A percentile compares a stretch with the other conserved stretches of the same genome.
Evolutionary conservation across 1,140 invertebrate species (phyloP).

Genomic region (Drosophila lacertosa): DNA sequence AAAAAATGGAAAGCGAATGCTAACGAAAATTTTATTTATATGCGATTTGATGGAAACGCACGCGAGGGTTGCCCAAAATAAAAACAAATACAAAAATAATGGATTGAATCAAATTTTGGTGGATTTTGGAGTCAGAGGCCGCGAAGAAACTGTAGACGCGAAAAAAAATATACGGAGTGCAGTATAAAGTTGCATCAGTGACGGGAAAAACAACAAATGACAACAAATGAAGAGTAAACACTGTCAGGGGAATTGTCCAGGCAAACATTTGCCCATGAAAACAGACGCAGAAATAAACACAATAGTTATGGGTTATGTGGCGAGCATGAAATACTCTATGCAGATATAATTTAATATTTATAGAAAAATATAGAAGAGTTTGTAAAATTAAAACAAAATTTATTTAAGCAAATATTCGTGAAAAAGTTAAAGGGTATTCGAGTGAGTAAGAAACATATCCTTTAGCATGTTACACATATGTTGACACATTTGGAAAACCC

Average conservation of each 20-base stretch:
- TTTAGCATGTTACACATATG: not conserved
- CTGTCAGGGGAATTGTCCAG: slow-evolving; percentile 10
- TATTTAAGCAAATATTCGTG: too few species aligned
- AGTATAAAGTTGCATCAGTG: slow-evolving; percentile 44
- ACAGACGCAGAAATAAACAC: not conserved
- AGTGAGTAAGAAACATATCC: too few species aligned
- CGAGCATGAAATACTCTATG: not conserved
- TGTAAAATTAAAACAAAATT: too few species aligned
- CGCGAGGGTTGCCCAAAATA: slow-evolving; percentile 20
- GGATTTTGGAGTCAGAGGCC: slow-evolving; percentile 36
- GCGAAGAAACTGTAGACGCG: slow-evolving; percentile 21
- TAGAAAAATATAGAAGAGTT: too few species aligned
- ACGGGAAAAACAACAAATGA: slow-evolving; percentile 67
- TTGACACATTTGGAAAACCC: not conserved
- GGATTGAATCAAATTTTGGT: slow-evolving; percentile 73
- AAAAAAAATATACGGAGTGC: not conserved
- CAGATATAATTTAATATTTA: too few species aligned
- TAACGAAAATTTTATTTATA: slow-evolving; percentile 67
- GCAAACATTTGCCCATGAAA: slow-evolving; percentile 22
- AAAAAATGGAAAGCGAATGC: slow-evolving; percentile 56
- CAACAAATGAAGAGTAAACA: slow-evolving; percentile 62
- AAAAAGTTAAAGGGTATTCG: too few species aligned
- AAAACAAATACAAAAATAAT: slow-evolving; percentile 72
- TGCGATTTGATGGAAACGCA: slow-evolving; percentile 65
- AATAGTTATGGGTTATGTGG: not conserved